Evolutionary conservation across 2,888 invertebrate species (phyloP), one percentile per base, ranked within the genome.

Genomic region (Apotomis turbidana): DNA sequence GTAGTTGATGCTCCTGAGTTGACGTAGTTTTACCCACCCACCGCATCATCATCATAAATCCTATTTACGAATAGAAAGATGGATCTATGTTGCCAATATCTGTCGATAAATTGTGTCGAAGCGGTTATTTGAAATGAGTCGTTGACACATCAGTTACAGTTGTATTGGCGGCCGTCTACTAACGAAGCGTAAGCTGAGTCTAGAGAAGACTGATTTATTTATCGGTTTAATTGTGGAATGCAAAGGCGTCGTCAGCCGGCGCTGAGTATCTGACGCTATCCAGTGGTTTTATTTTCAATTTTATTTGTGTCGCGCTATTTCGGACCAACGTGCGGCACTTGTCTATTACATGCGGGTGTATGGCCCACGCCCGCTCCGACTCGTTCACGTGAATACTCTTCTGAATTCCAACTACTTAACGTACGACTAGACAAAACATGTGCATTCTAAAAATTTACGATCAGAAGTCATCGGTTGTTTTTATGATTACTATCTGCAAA

Each of bases 301-400:
- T 93, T 93, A 93, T 93, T 93, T 91, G 90, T 91, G 93, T 92
- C 92, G 92, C 85, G 90, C 93, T 93, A 93, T 93, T 93, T 93
- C 81, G 80, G 92, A 90, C 83, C 87, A 82, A 88, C 89, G 87
- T 86, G 89, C 88, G 88, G 88, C 90, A 91, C 90, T 91, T 90
- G 90, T 90, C 88, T 87, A 87, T 86, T 90, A 87, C 88, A 89
- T 85, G 83, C 86, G 81, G 83, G 84, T 81, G 84, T 85, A 82
- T 83, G 83, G 85, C 90, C 89, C 87, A 89, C 90, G 90, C 90
- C 78, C 78, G 79, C 81, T 80, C 68, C 62, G 79, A 80, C 73
- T 81, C 79, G 79, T 74, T 86, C 81, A 78, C 78, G 76, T 78
- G 77, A 80, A 82, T 81, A 75, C 80, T 80, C 81, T 60, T 70